Evolutionary conservation across 2,797 vertebrate species (phyloP), one percentile per base, ranked within the genome.

Genomic region (Syncerus caffer): DNA sequence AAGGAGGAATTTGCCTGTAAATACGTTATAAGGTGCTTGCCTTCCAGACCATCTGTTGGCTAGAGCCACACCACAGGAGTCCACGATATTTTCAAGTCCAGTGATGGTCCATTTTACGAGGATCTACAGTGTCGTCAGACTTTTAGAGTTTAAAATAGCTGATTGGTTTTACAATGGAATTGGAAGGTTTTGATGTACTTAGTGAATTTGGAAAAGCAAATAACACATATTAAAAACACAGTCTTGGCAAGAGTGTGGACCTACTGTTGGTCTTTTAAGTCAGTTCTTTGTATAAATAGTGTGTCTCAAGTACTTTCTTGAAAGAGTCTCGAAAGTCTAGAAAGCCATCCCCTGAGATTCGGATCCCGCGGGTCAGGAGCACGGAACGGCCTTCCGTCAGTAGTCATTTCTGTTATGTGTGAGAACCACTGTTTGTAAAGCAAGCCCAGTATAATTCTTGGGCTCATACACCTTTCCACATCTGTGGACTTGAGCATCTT

Each of bases 261-360:
- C 83, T 86, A 14, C n/a, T 83, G 2, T 83, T 85, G 12, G n/a
- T 79, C 82, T 95, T 96, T 92, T 92, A 89, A 96, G 62, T 96
- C 60, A 94, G n/a, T 82, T 93, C 58, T 82, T 89, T 51, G 88
- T 95, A 0, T 79, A 83, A 95, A 95, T 27, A 76, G 17, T 84
- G 25, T 7, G 29, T 93, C 89, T 88, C 60, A 71, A 60, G 87
- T 87, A 90, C 58, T 45, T 84, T 29, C 25, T 76, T 45, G 23
- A 79, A 62, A 58, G 12, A 45, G 79, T 23, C 25, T 76, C 4
- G 1, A 79, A 84, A 47, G 15, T 53, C 3, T 14, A 60, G 31
- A 79, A 47, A 29, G 71, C 45, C 64, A 21, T 95, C 3, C n/a
- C 29, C 53, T 58, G 51, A 96, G 88, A 80, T 64, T 89, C 38